Percentiles rank a stretch among this genome's conserved stretches.
These are phyloP conservation scores for Sigmodon hispidus DNA, from an alignment of 2,113 vertebrate species.

Conservation along the genomic window DNA sequence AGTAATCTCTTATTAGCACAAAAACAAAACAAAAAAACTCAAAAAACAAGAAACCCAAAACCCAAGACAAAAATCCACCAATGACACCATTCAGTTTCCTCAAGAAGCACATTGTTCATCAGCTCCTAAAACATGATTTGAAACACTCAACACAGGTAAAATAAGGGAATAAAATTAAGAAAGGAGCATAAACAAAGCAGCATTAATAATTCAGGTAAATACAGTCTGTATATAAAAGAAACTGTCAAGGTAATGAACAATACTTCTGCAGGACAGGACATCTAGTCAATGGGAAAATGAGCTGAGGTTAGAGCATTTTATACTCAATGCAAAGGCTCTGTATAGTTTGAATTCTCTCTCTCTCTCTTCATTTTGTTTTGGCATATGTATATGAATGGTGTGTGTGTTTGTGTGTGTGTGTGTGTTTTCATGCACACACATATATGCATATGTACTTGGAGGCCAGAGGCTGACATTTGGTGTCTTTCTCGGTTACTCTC, in stretches of 20 bases:
- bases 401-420: background rate
- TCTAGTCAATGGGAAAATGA: conserved; percentile 77
- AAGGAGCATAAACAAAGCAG: conserved; percentile 84
- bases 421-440: background rate
- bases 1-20: conserved; percentile 84
- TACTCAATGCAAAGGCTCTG: conserved; percentile 72
- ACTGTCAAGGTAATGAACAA: conserved; percentile 85
- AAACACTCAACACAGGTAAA: conserved; percentile 85
- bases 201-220: conserved; percentile 89
- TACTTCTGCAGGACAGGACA: conserved; percentile 77
- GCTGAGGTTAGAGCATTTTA: conserved; percentile 71
- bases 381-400: background rate
- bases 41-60: background rate
- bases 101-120: conserved; percentile 84
- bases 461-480: background rate
- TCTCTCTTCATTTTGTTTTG: conserved; percentile 61
- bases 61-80: background rate
- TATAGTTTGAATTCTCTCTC: conserved; percentile 70
- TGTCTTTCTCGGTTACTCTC: background rate
- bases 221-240: conserved; percentile 83
- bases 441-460: background rate
- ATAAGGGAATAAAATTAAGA: conserved; percentile 86
- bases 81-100: conserved; percentile 81
- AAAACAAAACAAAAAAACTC: conserved; percentile 37
- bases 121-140: conserved; percentile 82